Conservation (phyloP, 2,797 vertebrate genomes). For the Chloroceryle amazona region DNA sequence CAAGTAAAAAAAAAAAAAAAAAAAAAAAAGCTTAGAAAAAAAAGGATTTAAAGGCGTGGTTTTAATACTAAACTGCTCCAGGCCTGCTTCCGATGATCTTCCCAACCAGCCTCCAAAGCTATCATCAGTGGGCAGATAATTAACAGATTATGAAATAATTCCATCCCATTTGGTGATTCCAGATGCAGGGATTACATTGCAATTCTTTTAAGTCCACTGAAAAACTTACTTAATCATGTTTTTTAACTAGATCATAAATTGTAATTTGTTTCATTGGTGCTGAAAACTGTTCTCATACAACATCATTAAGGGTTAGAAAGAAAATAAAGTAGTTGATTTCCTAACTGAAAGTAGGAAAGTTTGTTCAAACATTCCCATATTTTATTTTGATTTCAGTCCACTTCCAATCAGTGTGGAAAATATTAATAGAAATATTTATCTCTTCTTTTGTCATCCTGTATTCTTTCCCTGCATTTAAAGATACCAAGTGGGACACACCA, state of each 20-base stretch:
- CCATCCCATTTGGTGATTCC: conserved; percentile 5
- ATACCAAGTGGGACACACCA: background rate
- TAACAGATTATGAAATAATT: conserved; percentile 3
- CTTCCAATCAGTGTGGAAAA: background rate
- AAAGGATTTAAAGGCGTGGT: background rate
- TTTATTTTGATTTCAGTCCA: background rate
- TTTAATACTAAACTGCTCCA: conserved; percentile 40
- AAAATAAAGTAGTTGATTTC: conserved; percentile 19
- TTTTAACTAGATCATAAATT: conserved; percentile 43
- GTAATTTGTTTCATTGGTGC: conserved; percentile 11
- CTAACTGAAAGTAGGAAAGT: background rate
- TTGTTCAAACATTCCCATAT: background rate
- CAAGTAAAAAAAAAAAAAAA: background rate
- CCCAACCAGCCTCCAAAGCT: conserved; percentile 22
- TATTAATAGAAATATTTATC: conserved; percentile 38
- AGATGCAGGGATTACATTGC: conserved; percentile 14
- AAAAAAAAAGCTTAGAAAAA: background rate
- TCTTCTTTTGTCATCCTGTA: background rate
- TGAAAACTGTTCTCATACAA: background rate
- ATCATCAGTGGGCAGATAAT: background rate
- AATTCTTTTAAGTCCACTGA: background rate
- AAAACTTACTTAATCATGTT: background rate
- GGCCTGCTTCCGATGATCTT: background rate
- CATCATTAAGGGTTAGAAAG: background rate
- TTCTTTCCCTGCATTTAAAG: background rate